Base-by-base conservation (phyloP, 2,113 vertebrate genomes). In the Cavia porcellus region DNA sequence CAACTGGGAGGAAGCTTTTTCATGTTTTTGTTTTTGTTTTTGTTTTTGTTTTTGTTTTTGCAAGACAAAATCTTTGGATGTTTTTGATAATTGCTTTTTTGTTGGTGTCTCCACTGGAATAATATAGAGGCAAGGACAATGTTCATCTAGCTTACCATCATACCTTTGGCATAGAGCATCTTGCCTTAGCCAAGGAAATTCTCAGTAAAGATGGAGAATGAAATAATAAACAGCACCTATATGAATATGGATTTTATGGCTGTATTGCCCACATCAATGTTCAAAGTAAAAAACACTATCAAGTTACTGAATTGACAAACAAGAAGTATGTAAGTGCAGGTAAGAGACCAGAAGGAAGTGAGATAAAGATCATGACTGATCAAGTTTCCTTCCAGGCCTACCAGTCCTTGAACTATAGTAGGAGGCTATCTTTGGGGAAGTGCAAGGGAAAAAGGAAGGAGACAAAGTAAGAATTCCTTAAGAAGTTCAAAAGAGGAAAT, bases 381-480 rank as follows among this genome's bases (percentile, higher is more conserved):
- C 47, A 77, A 22, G 25, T 12, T 94, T 62, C 45, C 64, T 42
- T 66, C 24, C 55, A 88, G 72, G 32, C 32, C 45, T 12, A 7
- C 7, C 30, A 32, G 28, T 59, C 84, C 42, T 74, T 74, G 59
- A 85, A 70, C 47, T 75, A 28, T 59, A 38, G 38, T 38, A 38
- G 22, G 55, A 93, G 38, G 22, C 47, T 15, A 79, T 84, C 61
- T 45, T 90, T 91, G 81, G 81, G 47, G 45, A 32, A 59, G 25
- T 61, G 1, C 32, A 79, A n/a, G 52, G 57, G 55, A 89, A 84
- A 92, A 20, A 89, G 84, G 80, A 95, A 95, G 75, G 86, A 90
- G 87, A 32, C 52, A 70, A 80, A 83, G 64, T 10, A 50, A 82
- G 62, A 92, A 92, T 90, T 95, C 30, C 50, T 90, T 90, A 84